These are phyloP conservation scores for Anthopleura sola DNA, from an alignment of 64 coral and sea anemone genomes.

Conservation along the genomic window DNA sequence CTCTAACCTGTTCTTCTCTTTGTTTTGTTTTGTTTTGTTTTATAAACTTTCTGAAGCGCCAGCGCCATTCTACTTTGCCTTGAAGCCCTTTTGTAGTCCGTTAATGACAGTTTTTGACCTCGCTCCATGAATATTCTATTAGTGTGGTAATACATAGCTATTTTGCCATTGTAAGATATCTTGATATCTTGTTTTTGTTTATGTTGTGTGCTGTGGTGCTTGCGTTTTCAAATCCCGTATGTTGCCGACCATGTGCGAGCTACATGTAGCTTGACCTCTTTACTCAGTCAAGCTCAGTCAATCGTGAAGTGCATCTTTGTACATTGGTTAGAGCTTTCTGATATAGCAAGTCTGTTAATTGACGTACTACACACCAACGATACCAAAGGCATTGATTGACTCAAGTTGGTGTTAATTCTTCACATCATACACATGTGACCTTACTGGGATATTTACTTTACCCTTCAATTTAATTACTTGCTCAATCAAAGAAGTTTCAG, in stretches of 20 bases:
- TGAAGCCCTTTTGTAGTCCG: too few relatives aligned
- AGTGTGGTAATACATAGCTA: too few relatives aligned
- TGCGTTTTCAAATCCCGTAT: background rate
- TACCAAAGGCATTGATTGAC: background rate
- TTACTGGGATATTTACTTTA: background rate
- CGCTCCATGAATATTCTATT: too few relatives aligned
- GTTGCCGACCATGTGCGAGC: background rate
- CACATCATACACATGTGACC: conserved; percentile 1
- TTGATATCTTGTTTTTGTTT: too few relatives aligned
- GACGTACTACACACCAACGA: background rate
- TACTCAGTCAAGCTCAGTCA: background rate
- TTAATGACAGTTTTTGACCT: too few relatives aligned
- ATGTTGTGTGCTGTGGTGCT: too few relatives aligned
- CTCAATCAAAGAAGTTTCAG: background rate
- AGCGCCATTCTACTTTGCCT: too few relatives aligned
- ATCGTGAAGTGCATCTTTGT: background rate
- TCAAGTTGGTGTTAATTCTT: conserved; percentile 2
- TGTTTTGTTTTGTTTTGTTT: too few relatives aligned
- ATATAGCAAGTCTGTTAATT: background rate
- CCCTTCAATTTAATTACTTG: background rate
- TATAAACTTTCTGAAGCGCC: too few relatives aligned
- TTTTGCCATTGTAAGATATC: too few relatives aligned
- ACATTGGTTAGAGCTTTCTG: background rate
- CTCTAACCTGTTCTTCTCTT: too few relatives aligned
- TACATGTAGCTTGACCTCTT: background rate